Evolutionary conservation across 35 echinoderm and acorn worm genomes (phyloP).

Genomic region (Heliocidaris tuberculata): DNA sequence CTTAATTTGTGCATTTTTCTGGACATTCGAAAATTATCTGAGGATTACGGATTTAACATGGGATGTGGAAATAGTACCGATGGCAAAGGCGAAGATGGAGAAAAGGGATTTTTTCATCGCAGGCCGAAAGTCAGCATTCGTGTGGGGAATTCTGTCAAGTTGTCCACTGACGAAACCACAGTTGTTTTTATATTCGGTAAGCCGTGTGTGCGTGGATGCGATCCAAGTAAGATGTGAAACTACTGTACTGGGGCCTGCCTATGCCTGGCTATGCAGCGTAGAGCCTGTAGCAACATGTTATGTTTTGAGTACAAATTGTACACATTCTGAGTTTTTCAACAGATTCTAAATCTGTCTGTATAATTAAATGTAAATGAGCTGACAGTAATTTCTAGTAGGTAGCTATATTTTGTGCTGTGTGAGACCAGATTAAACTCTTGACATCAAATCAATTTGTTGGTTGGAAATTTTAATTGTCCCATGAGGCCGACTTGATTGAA

Average conservation of each 20-base stretch:
- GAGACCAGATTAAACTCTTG: too few relatives aligned
- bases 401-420: too few relatives aligned
- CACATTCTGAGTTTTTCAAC: too few relatives aligned
- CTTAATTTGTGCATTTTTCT: background rate
- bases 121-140: constrained; percentile 74
- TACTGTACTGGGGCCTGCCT: too few relatives aligned
- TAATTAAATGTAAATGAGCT: too few relatives aligned
- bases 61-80: constrained; percentile 75
- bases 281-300: background rate
- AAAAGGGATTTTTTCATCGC: constrained; percentile 63
- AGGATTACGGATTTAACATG: constrained; percentile 35
- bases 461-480: too few relatives aligned
- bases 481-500: too few relatives aligned
- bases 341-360: too few relatives aligned
- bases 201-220: background rate
- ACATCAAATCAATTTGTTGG: too few relatives aligned
- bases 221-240: background rate
- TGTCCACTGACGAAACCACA: constrained; percentile 55
- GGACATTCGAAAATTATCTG: background rate
- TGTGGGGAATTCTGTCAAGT: constrained; percentile 57
- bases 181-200: constrained; percentile 72
- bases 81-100: constrained; percentile 50
- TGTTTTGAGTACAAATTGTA: too few relatives aligned
- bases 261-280: too few relatives aligned
- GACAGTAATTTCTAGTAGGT: too few relatives aligned